Percentiles rank a stretch among this genome's conserved stretches.
These are phyloP conservation scores for Tiphia femorata DNA, from an alignment of 2,888 invertebrate species.

Conservation along the genomic window DNA sequence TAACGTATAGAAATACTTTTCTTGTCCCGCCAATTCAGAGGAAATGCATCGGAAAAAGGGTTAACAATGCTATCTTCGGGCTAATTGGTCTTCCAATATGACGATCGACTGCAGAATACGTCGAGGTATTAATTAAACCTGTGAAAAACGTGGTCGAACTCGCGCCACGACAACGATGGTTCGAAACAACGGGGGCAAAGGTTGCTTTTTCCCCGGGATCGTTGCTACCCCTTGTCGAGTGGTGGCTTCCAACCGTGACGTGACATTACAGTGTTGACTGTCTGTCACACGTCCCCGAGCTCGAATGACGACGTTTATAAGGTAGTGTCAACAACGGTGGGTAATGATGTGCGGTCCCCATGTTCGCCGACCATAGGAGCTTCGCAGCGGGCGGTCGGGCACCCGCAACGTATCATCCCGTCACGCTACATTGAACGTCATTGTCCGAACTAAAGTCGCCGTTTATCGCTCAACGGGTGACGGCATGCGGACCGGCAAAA, in stretches of 20 bases:
- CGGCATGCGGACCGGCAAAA: conserved; percentile 31
- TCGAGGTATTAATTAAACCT: too few relatives aligned
- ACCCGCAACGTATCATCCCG: conserved; percentile 60
- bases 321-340: conserved; percentile 61
- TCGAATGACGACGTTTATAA: conserved; percentile 61
- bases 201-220: too few relatives aligned
- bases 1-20: too few relatives aligned
- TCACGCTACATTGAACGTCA: conserved; percentile 64
- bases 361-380: conserved; percentile 42
- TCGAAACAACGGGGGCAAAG: too few relatives aligned
- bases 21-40: too few relatives aligned
- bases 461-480: conserved; percentile 58
- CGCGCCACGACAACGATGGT: too few relatives aligned
- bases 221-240: conserved; percentile 37
- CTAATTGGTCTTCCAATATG: too few relatives aligned
- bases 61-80: too few relatives aligned
- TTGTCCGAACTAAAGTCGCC: conserved; percentile 57
- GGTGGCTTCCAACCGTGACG: conserved; percentile 48
- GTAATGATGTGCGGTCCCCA: conserved; percentile 61
- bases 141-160: too few relatives aligned
- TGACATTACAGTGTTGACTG: conserved; percentile 52
- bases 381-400: conserved; percentile 51
- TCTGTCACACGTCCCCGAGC: conserved; percentile 57
- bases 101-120: too few relatives aligned
- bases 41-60: too few relatives aligned